A percentile compares a stretch with the other conserved stretches of the same genome.
These are phyloP conservation scores for Phaedon cochleariae DNA, from an alignment of 2,888 invertebrate genomes.

Conservation along the genomic window DNA sequence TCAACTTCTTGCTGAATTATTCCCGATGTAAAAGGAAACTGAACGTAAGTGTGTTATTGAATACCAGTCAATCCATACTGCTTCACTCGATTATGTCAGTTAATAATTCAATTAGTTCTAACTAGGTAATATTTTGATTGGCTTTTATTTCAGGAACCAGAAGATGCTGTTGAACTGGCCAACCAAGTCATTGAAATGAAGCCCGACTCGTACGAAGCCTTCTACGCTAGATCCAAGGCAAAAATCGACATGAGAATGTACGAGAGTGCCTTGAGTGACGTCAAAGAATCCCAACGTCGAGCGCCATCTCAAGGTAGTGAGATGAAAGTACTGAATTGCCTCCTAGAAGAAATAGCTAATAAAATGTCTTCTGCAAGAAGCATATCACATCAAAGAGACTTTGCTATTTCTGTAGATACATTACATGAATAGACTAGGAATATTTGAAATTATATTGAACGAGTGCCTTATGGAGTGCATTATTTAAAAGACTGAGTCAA, in stretches of 20 bases:
- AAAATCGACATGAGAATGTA: slow-evolving; percentile 78
- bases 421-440: slow-evolving; percentile 54
- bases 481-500: slow-evolving; percentile 26
- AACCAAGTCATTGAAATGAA: slow-evolving; percentile 85
- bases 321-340: slow-evolving; percentile 74
- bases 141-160: slow-evolving; percentile 73
- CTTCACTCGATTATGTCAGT: no score
- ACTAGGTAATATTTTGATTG: slow-evolving; percentile 5
- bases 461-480: slow-evolving; percentile 21
- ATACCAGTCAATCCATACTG: slow-evolving; percentile 1
- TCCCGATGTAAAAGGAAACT: slow-evolving; percentile 94
- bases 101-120: no score
- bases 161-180: slow-evolving; percentile 88
- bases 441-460: background rate
- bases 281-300: slow-evolving; percentile 79
- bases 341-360: slow-evolving; percentile 78
- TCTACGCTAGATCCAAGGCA: slow-evolving; percentile 90
- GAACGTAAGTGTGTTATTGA: slow-evolving; percentile 74
- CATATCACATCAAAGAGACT: slow-evolving; percentile 51
- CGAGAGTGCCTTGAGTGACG: slow-evolving; percentile 81
- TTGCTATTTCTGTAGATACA: slow-evolving; percentile 59
- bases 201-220: slow-evolving; percentile 91
- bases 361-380: slow-evolving; percentile 59
- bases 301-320: slow-evolving; percentile 77
- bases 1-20: slow-evolving; percentile 89